Evolutionary conservation across 2,888 invertebrate genomes (phyloP).

Genomic region (Calliphora vomitoria): DNA sequence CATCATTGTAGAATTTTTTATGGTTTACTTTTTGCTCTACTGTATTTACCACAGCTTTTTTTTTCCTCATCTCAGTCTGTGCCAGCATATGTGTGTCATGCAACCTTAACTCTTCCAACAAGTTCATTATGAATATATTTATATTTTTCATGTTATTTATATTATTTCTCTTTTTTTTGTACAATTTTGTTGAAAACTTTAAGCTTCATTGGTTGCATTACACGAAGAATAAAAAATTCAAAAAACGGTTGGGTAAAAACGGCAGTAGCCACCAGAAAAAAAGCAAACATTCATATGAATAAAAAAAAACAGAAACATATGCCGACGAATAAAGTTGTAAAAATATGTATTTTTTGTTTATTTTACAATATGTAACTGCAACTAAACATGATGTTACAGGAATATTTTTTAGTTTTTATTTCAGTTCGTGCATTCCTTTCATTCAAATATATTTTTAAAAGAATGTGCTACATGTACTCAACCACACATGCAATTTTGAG

Average conservation of each 20-base stretch:
- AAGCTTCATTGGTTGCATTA: constrained; percentile 17
- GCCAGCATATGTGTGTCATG: neutral
- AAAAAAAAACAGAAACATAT: neutral
- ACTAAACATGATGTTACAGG: constrained; percentile 5
- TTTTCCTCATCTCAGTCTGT: neutral
- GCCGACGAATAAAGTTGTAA: no score
- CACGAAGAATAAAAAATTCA: constrained; percentile 17
- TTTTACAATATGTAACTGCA: constrained; percentile 4
- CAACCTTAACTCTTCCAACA: constrained; percentile 34
- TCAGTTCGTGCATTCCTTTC: neutral
- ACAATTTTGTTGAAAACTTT: constrained; percentile 31
- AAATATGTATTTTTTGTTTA: no score
- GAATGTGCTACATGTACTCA: neutral
- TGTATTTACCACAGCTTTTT: neutral
- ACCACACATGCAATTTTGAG: neutral
- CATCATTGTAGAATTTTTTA: neutral
- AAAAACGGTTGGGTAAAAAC: constrained; percentile 18
- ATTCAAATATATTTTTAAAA: neutral
- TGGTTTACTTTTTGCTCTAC: neutral
- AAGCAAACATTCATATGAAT: neutral
- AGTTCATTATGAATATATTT: constrained; percentile 51
- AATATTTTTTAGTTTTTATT: neutral
- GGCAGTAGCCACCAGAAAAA: constrained; percentile 27
- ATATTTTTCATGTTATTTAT: constrained; percentile 19
- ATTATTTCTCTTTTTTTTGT: neutral